Base-by-base conservation (phyloP, 2,797 vertebrate species). In the Champsocephalus esox region DNA sequence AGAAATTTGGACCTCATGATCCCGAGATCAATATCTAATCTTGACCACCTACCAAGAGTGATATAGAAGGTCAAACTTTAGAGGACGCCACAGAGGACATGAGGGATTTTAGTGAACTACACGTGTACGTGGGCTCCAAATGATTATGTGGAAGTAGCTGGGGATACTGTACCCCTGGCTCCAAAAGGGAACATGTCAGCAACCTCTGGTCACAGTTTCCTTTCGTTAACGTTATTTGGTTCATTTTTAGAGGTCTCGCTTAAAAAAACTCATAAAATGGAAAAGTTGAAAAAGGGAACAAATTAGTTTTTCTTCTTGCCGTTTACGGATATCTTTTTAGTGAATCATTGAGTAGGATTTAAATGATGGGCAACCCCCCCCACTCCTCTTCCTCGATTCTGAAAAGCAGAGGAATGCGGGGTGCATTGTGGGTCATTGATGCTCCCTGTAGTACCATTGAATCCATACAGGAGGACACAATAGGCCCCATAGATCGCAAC, bases 401-500 rank as follows among this genome's bases (percentile, higher is more conserved):
- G 81, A 91, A 92, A 88, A 86, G 87, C 85, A 74, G 67, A 32
- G 88, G 90, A 93, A 94, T 93, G 91, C 14, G 52, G 86, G 73
- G 86, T 79, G 85, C 77, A 86, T 84, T 87, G 87, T 87, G 88
- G 92, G 92, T 88, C 86, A 84, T 28, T 75, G 84, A 80, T 86
- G 88, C 80, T 85, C 85, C 75, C 90, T 75, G 83, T 85, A 77
- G 83, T 66, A 82, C 88, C 79, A 78, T 57, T 90, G 85, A 89
- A 85, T 87, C 89, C 80, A 92, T 89, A 91, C 86, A 89, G 79
- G 77, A 86, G 75, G 43, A 58, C 85, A 93, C 90, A 94, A 94
- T 87, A 83, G 89, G 48, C 82, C 72, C 92, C 93, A 91, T 92
- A 90, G 89, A 89, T 89, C 19, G 93, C 87, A 90, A 87, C 94